Conservation (phyloP, 2,888 invertebrate genomes). For the Helleia helle region DNA sequence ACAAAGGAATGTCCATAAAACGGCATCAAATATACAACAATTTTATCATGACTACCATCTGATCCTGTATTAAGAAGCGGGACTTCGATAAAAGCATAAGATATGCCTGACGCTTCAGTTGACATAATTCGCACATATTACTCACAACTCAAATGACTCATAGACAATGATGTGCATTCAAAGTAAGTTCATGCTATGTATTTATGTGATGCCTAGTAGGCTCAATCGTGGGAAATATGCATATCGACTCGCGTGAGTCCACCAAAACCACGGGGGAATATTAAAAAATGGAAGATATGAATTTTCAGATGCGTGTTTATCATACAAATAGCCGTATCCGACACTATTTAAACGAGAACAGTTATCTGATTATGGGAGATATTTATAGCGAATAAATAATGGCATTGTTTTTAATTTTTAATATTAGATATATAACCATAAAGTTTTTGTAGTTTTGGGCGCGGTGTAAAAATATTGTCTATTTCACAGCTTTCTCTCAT, state of each 20-base stretch:
- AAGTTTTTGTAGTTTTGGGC: too few species aligned
- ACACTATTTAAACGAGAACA: too few species aligned
- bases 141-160: slow-evolving; percentile 19
- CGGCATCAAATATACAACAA: slow-evolving; percentile 8
- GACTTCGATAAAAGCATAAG: slow-evolving; percentile 36
- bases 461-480: too few species aligned
- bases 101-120: slow-evolving; percentile 34
- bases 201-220: background rate
- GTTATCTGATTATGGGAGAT: too few species aligned
- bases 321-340: too few species aligned
- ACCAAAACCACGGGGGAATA: background rate
- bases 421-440: too few species aligned
- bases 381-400: too few species aligned
- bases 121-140: slow-evolving; percentile 34
- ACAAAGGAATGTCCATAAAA: slow-evolving; percentile 5
- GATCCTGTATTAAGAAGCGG: slow-evolving; percentile 29
- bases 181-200: background rate
- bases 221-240: slow-evolving; percentile 4
- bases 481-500: too few species aligned
- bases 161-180: slow-evolving; percentile 4
- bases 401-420: too few species aligned
- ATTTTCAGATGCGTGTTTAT: too few species aligned
- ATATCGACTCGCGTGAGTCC: background rate
- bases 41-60: slow-evolving; percentile 26
- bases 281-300: too few species aligned